Base-by-base conservation (phyloP, 2,888 invertebrate species). In the Nemotelus pantherinus region DNA sequence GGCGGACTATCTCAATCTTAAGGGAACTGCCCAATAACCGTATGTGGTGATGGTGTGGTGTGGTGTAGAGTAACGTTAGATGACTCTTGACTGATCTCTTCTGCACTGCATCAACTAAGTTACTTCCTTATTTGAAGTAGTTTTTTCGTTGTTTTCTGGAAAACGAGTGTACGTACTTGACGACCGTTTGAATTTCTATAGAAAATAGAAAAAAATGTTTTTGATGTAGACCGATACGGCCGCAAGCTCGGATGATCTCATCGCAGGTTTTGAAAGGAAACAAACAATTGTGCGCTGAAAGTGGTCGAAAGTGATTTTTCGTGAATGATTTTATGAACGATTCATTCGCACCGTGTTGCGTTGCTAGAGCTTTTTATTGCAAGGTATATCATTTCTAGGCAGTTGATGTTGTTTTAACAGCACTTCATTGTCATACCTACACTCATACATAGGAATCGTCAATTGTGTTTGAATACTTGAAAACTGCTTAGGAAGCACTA, bases 21-120 rank as follows among this genome's bases (percentile, higher is more conserved):
- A 70, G 70, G 70, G 74, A 74, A 74, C 74, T 74, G 74, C 74
- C 74, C 74, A 74, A 74, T 74, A 60, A 74, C 63, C 70, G 53
- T 53, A 53, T 70, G 25, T 25, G 25, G 25, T 25, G 25, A 25
- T 25, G 25, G 25, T 25, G 25, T 25, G 70, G 70, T 53, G 70
- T 70, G 63, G 74, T 74, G 39, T 74, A 41, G 60, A 74, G 63
- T 60, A 74, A 74, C 74, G 74, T 74, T 63, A 74, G 74, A 74
- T 74, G 74, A 48, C 63, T 48, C 7, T 74, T 41, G 48, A 74
- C 63, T 60, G 74, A 63, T 74, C 74, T 74, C 48, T 39, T 74
- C n/a, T 41, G 53, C 48, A 74, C n/a, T 41, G 53, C 48, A 74
- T 74, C 64, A 55, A 76, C 65, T 76, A 76, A 50, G 71, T 63